Conservation (phyloP, 2,888 invertebrate species). For the Laothoe populi region DNA sequence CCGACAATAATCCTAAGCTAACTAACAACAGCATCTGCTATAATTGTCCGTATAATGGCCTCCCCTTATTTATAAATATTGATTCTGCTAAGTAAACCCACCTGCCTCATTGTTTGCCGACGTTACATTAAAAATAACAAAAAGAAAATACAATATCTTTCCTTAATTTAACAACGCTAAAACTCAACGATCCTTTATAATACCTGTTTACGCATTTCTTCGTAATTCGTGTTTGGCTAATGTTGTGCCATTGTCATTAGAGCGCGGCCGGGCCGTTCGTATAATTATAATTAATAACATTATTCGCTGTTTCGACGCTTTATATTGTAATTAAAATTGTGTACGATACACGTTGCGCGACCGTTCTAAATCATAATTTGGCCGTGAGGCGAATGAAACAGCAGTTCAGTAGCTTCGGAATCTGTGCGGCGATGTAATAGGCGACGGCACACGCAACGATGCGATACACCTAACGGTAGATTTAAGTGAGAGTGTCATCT, state of each 20-base stretch:
- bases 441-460: conserved; percentile 24
- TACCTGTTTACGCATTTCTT: conserved; percentile 78
- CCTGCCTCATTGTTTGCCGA: conserved; percentile 5
- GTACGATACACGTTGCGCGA: conserved; percentile 6
- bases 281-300: conserved; percentile 78
- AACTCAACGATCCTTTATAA: conserved; percentile 67
- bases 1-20: conserved; percentile 49
- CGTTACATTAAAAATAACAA: conserved; percentile 42
- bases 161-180: conserved; percentile 57
- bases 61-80: conserved; percentile 25
- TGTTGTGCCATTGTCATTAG: conserved; percentile 76
- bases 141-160: conserved; percentile 52
- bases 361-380: conserved; percentile 11
- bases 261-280: conserved; percentile 58
- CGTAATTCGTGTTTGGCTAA: conserved; percentile 79
- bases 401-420: conserved; percentile 8
- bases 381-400: neutral
- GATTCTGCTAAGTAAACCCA: conserved; percentile 9
- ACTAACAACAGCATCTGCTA: conserved; percentile 34
- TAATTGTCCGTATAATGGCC: conserved; percentile 35
- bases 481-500: conserved; percentile 23
- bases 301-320: conserved; percentile 59
- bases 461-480: conserved; percentile 18
- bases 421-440: conserved; percentile 1
- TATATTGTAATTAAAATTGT: conserved; percentile 50